phyloP scores from a whole-genome alignment of 2,113 vertebrate species.

The Cricetomys ansorgei region DNA sequence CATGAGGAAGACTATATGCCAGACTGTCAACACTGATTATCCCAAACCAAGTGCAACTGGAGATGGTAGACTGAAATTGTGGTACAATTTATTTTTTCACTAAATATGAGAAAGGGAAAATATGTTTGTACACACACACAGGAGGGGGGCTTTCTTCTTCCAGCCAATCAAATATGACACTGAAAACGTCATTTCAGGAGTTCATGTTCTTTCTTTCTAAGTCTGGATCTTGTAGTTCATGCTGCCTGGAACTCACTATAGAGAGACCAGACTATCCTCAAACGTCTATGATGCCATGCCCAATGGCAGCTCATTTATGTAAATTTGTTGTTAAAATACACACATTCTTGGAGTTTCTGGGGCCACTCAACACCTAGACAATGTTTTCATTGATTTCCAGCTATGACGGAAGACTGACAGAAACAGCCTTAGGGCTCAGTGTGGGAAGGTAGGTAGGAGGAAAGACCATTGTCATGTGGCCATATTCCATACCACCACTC shows the following conservation, averaged over 20 bases:
- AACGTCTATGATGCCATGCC: no score
- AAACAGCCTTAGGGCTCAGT: not conserved
- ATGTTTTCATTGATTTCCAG: not conserved
- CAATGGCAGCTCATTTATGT: not conserved
- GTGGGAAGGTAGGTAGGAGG: not conserved
- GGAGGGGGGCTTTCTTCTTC: not conserved
- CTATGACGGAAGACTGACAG: not conserved
- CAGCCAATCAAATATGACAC: not conserved
- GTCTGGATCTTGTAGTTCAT: not conserved
- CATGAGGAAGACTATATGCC: not conserved
- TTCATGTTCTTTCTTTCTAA: not conserved
- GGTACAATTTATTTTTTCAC: conserved; percentile 15
- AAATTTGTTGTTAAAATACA: conserved; percentile 38
- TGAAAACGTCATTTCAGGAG: not conserved
- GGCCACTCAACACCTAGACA: not conserved
- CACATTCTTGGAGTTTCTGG: not conserved
- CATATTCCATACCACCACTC: not conserved
- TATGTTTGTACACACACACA: not conserved
- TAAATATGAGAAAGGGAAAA: not conserved
- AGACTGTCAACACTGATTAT: not conserved
- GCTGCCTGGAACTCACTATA: not conserved
- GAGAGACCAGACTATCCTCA: not conserved
- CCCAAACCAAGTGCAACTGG: not conserved
- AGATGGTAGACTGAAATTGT: not conserved
- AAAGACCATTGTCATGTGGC: not conserved